phyloP scores from a whole-genome alignment of 1,140 invertebrate genomes.

The Papilio glaucus region DNA sequence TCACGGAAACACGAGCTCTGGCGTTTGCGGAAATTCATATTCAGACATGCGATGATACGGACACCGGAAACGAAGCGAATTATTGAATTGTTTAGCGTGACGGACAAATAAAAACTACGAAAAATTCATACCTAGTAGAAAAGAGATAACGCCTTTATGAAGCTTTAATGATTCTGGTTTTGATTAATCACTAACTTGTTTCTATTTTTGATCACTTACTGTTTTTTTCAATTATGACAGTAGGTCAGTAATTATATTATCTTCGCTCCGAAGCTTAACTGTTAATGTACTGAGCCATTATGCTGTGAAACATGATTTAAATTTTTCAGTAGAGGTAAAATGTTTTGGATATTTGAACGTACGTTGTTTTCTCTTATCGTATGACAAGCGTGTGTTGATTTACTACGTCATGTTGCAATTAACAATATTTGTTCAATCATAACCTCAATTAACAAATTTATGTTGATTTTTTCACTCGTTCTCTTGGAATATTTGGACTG shows the following conservation, averaged over 20 bases:
- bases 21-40: neutral
- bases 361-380: no score
- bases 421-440: no score
- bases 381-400: no score
- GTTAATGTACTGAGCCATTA: neutral
- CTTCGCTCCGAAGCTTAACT: neutral
- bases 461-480: no score
- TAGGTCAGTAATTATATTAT: neutral
- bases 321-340: neutral
- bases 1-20: neutral
- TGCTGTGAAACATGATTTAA: neutral
- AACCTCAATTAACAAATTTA: no score
- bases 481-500: no score
- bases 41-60: constrained; percentile 16
- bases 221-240: neutral
- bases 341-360: no score
- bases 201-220: no score
- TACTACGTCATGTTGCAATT: no score
- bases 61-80: constrained; percentile 4
- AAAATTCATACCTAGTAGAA: neutral
- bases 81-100: neutral
- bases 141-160: no score
- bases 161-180: neutral
- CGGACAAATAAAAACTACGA: neutral
- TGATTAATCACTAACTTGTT: neutral